phyloP scores from a whole-genome alignment of 2,797 vertebrate species.

The Australoheros facetus region DNA sequence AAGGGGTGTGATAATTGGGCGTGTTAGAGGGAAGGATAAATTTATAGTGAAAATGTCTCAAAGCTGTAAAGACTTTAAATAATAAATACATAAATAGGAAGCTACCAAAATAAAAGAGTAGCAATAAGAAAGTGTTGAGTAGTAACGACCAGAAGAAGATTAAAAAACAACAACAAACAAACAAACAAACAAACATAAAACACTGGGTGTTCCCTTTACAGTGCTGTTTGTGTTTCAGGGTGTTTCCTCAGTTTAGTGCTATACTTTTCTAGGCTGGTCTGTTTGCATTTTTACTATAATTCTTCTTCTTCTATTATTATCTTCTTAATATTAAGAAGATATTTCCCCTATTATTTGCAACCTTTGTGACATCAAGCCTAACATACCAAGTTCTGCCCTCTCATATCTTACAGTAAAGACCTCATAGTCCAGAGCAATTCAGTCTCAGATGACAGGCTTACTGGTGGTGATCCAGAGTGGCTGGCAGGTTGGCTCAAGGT shows the following conservation, averaged over 20 bases:
- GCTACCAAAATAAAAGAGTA: background rate
- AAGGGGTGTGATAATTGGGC: background rate
- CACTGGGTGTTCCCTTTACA: background rate
- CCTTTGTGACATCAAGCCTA: background rate
- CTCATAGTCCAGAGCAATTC: background rate
- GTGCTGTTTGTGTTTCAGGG: background rate
- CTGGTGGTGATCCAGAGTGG: background rate
- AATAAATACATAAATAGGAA: background rate
- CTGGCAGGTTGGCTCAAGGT: background rate
- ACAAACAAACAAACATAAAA: background rate
- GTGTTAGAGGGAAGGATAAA: background rate
- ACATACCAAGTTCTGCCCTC: background rate
- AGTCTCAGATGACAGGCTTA: background rate
- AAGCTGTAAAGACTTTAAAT: background rate
- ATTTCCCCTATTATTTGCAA: background rate
- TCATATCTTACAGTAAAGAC: background rate
- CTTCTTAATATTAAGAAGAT: background rate
- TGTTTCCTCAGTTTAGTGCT: background rate
- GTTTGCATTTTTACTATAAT: no score
- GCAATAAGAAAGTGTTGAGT: background rate
- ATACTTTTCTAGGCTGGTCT: background rate
- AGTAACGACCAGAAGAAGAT: background rate
- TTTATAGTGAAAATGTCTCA: background rate
- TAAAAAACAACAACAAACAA: accelerated
- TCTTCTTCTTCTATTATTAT: background rate